Base-by-base conservation (phyloP, 2,888 invertebrate genomes). In the Allacma fusca region DNA sequence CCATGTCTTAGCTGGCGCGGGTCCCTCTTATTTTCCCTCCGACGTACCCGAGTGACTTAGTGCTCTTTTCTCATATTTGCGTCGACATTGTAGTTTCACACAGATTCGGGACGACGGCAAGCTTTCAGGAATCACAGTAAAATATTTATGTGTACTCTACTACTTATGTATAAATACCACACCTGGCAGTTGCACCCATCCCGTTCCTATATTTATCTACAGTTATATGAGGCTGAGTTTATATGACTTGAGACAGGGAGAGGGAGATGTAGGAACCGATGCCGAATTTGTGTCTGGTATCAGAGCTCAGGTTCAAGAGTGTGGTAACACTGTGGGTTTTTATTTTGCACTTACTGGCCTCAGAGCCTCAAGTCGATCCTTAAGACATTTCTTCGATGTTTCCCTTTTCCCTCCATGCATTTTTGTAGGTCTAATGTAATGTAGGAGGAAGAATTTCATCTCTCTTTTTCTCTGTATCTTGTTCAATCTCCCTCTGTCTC, bases 51-150 rank as follows among this genome's bases (percentile, higher is more conserved):
- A 34, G 34, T 34, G 50, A 19, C 50, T 19, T 13, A 50, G 50
- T 50, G 50, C 50, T n/a, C 2, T 50, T 50, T 50, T 50, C 34
- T 34, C 50, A 50, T 50, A 50, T 50, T 50, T n/a, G 16, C 50
- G 7, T n/a, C 50, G 5, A 34, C 34, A 34, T 34, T 34, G 34
- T 34, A 34, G 34, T n/a, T 34, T 34, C 34, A 34, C 9, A 34
- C 34, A 50, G 50, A n/a, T 19, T 2, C 50, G 19, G 19, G 50
- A 16, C 50, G 16, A 50, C 7, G 50, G 16, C 50, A 50, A 50
- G 50, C 50, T 50, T 50, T 50, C 50, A 50, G 16, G 50, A 50
- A 16, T n/a, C 50, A 50, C 2, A 50, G 50, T 50, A 50, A 50
- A 50, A 50, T 50, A 50, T 50, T 34, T 50, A 16, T 50, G 50